These are phyloP conservation scores for Rostratula benghalensis DNA, from an alignment of 2,113 vertebrate genomes.

Conservation along the genomic window DNA sequence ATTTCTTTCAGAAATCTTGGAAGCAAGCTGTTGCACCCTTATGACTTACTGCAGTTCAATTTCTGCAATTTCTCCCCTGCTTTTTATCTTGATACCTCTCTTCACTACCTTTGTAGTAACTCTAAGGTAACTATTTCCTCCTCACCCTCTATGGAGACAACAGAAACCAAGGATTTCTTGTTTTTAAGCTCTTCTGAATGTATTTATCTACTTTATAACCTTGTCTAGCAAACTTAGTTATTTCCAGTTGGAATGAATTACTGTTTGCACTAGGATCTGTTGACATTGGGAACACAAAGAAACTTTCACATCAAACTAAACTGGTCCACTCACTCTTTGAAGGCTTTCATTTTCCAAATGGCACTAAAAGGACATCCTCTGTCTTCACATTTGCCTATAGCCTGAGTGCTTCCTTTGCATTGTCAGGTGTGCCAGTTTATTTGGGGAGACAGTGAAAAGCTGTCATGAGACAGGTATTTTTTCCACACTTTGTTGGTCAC, in stretches of 20 bases:
- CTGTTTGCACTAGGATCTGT: neutral
- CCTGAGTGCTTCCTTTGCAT: neutral
- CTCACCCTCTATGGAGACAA: neutral
- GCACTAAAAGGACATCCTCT: neutral
- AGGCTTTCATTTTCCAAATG: neutral
- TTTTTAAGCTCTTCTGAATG: neutral
- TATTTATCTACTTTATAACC: neutral
- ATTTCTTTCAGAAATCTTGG: neutral
- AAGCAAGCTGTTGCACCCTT: neutral
- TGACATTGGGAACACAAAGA: neutral
- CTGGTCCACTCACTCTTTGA: neutral
- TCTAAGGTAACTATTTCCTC: neutral
- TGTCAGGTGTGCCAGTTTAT: neutral
- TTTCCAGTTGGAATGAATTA: neutral
- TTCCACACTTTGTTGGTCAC: neutral
- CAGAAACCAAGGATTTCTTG: neutral
- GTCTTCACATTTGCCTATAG: neutral
- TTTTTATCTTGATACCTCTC: neutral
- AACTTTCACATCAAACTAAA: neutral
- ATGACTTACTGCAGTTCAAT: neutral
- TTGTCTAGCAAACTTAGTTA: neutral
- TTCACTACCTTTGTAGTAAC: neutral
- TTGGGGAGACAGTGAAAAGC: neutral
- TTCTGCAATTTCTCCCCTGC: neutral
- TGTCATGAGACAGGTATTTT: rapidly evolving